Evolutionary conservation across 2,888 invertebrate species (phyloP).

Genomic region (Dinocampus coccinellae): DNA sequence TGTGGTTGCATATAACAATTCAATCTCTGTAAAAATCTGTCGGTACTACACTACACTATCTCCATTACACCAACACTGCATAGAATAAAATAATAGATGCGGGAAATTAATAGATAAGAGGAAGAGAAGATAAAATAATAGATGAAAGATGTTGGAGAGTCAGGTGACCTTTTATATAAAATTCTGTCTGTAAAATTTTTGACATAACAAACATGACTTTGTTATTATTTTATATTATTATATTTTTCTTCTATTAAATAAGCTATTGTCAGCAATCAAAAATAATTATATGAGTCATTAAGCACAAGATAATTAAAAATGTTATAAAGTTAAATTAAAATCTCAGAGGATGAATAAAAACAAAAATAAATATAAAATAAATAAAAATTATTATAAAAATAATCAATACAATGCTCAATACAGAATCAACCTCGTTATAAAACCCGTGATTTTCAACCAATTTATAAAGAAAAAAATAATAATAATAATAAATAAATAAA

Average conservation of each 20-base stretch:
- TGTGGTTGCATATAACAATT: conserved; percentile 46
- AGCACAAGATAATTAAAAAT: neutral
- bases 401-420: neutral
- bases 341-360: neutral
- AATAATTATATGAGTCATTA: neutral
- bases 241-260: neutral
- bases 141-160: neutral
- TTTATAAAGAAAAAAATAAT: neutral
- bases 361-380: neutral
- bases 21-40: conserved; percentile 53
- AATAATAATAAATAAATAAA: neutral
- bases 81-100: neutral
- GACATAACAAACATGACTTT: neutral
- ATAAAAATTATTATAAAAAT: neutral
- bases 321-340: neutral
- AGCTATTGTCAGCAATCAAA: neutral
- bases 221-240: neutral
- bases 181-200: neutral
- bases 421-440: neutral
- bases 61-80: neutral
- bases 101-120: neutral
- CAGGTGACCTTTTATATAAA: neutral
- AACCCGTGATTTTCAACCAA: neutral
- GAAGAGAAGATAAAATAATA: neutral
- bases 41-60: conserved; percentile 32